Conservation (phyloP, 2,888 invertebrate species). For the Coelopa pilipes region DNA sequence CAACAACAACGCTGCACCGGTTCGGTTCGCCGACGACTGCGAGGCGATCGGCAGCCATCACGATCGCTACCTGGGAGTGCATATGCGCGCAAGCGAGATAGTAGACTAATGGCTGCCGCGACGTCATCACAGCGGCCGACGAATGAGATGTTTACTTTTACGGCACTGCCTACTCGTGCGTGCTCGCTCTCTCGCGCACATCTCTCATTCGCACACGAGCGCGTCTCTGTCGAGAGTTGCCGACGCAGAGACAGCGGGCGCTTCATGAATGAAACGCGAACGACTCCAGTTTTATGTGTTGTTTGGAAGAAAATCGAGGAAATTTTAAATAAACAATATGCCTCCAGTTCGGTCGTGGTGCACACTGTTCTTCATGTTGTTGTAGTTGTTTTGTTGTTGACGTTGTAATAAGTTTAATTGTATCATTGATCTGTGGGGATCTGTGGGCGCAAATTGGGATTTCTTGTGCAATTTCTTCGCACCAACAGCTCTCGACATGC, state of each 20-base stretch:
- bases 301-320: no score
- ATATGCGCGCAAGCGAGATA: conserved; percentile 51
- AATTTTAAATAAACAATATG: no score
- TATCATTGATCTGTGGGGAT: conserved; percentile 25
- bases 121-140: conserved; percentile 34
- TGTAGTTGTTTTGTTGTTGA: background rate
- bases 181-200: conserved; percentile 12
- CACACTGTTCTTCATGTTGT: background rate
- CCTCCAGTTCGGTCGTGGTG: no score
- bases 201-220: no score
- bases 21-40: conserved; percentile 24
- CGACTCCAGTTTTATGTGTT: background rate
- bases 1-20: background rate
- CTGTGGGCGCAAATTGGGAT: background rate
- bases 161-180: conserved; percentile 35
- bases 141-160: conserved; percentile 32
- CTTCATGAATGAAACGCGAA: background rate
- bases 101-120: conserved; percentile 57
- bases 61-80: background rate
- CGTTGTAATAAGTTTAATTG: conserved; percentile 18
- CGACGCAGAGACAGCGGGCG: no score
- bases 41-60: conserved; percentile 4
- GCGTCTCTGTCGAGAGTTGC: no score
- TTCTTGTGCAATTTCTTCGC: conserved; percentile 32
- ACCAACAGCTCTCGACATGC: conserved; percentile 35